Evolutionary conservation across 1,140 invertebrate genomes (phyloP), one percentile per base, ranked within the genome.

Genomic region (Papilio helenus): DNA sequence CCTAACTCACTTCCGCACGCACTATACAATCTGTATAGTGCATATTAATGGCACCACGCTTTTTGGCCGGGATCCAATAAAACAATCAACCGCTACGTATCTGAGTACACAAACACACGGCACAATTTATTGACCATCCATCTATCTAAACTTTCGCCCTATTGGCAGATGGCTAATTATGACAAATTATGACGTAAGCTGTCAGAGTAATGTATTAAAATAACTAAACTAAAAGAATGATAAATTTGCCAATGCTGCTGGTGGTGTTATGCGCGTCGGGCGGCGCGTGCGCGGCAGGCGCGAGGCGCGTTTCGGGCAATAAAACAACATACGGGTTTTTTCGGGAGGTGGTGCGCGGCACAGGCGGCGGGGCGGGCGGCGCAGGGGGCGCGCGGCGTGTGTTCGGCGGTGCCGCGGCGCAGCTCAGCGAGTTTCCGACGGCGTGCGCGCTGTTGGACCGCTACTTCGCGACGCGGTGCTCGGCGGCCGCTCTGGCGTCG

Each of bases 1-100:
- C 44, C 79, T 80, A 79, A 58, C 65, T 79, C 51, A 49, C 83
- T 83, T 85, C 79, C 81, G 81, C 79, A 81, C 79, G 72, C 51
- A 80, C 68, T 76, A 79, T 81, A 58, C 68, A 29, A 68, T 58
- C 55, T 61, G 55, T 65, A 79, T 81, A 82, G 79, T 82, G 79
- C 68, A 77, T 72, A 85, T 83, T 83, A 88, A 89, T 86, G 84
- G 84, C 81, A 82, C 73, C 72, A 68, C 79, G 85, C 86, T 85
- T 88, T 87, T 90, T 93, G 91, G 91, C 91, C 12, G 49, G n/a
- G 49, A 80, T 86, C 91, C 91, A 93, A 86, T 83, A 87, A 90
- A 91, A 89, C 91, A 90, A 90, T 93, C 90, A 89, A 82, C 71
- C 87, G 86, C 85, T 85, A 86, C 83, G 79, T 83, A 81, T 91